Base-by-base conservation (phyloP, 2,888 invertebrate species). In the Colostygia pectinataria region DNA sequence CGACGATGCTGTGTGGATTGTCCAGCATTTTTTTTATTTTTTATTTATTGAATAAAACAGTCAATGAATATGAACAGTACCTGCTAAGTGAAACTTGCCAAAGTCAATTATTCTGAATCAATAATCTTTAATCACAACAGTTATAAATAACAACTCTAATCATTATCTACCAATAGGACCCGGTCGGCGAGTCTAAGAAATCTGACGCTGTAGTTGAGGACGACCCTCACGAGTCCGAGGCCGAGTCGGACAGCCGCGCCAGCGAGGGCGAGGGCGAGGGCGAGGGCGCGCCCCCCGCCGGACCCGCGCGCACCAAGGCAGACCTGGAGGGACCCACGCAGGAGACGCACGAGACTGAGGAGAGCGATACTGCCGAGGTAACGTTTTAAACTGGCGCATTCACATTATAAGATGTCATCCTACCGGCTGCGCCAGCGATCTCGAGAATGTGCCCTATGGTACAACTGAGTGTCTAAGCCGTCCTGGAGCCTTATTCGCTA, bases 171-270 rank as follows among this genome's bases (percentile, higher is more conserved):
- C 9, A 31, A 38, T 55, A 85, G 80, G 83, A 83, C 6, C 47
- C 77, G 0, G 85, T 90, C 18, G 88, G 75, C 13, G 91, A 92
- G 27, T 80, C 91, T 12, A 96, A 96, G 82, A 95, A 95, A 88
- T 94, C 94, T 42, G 95, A 96, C 77, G 94, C 91, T 34, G 73
- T 90, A 18, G 91, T 91, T 33, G 93, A 93, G 55, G 95, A 95
- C 68, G 92, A 93, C 33, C 82, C 84, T 4, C 85, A 83, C 61
- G 80, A 80, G 45, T 81, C 81, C 0, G 58, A 54, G 8, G 32
- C 43, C 2, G 60, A 61, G 40, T 86, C 85, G 1, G 80, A 41
- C 20, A 36, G 39, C 18, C 43, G 83, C 78, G 82, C 78, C 29
- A 78, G 61, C 4, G 81, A 77, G 8, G 43, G 12, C 4, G 61